Evolutionary conservation across 2,797 vertebrate species (phyloP).

Genomic region (Tenualosa ilisha): DNA sequence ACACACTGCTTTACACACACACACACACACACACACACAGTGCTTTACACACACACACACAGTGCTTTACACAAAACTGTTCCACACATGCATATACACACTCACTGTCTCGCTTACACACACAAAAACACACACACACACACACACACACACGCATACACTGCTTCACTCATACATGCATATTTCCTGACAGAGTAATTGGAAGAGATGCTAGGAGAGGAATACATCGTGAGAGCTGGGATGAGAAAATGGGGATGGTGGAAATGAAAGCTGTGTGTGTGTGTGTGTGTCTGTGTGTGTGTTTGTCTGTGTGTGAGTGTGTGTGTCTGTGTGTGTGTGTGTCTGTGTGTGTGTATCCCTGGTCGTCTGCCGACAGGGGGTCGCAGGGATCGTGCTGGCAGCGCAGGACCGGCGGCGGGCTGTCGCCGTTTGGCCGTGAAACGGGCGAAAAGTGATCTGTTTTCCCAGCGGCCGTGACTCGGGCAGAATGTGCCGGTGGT

Average conservation of each 20-base stretch:
- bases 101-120: no score
- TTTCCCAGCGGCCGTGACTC: not conserved
- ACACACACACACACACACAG: slow-evolving; percentile 28
- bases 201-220: not conserved
- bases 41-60: no score
- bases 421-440: not conserved
- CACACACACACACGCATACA: no score
- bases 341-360: not conserved
- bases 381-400: not conserved
- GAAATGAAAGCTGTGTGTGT: not conserved
- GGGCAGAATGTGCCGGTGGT: not conserved
- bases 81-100: no score
- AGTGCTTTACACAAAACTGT: no score
- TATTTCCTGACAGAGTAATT: slow-evolving; percentile 44
- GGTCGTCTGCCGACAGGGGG: not conserved
- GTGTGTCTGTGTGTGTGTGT: not conserved
- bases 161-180: not conserved
- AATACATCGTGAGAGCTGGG: not conserved
- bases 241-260: not conserved
- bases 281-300: not conserved
- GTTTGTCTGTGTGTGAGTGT: not conserved
- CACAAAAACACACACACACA: no score
- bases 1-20: not conserved
- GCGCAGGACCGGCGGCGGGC: not conserved
- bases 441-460: not conserved